Base-by-base conservation (phyloP, 2,888 invertebrate genomes). In the Drosophila prostipennis region DNA sequence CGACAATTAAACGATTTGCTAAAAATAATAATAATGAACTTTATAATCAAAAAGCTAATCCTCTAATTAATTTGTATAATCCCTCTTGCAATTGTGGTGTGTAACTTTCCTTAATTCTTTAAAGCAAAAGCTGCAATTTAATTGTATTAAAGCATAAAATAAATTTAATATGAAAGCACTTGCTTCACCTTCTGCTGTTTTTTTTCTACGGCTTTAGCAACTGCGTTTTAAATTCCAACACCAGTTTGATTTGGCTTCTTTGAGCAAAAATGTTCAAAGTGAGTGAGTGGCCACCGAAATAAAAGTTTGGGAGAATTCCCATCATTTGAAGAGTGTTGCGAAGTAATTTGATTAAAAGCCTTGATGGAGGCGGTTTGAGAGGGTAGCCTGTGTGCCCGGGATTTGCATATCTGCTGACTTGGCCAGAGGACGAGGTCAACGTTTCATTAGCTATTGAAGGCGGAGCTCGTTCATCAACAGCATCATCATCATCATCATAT, bases 281-380 rank as follows among this genome's bases (percentile, higher is more conserved):
- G 57, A 57, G 59, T 54, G 6, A 26, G 74, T 69, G 46, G 48
- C 37, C 43, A 74, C 42, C 52, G 57, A 72, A 74, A 78, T 70
- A 61, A 75, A 79, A 77, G 74, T 72, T 60, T 55, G 11, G 26
- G 45, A 46, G 52, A 61, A 59, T 72, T 78, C 53, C 54, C 54
- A 52, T 54, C 32, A 58, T 59, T 48, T 59, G 45, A 54, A 69
- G 61, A 46, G 64, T 52, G 55, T 57, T 56, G 51, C 52, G 72
- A 74, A 77, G 80, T 78, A 84, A 87, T 87, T 84, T 80, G 79
- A 84, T 84, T 87, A 77, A 82, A 82, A 87, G 80, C 69, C 58
- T 54, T 39, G 60, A 54, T 48, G 67, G 43, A 57, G 54, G 54
- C 29, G 39, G 49, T 42, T 43, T 32, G 40, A 53, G 51, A 34